Conservation (phyloP, 37 sponge, comb jelly and placozoan species). For the Eunapius fragilis region DNA sequence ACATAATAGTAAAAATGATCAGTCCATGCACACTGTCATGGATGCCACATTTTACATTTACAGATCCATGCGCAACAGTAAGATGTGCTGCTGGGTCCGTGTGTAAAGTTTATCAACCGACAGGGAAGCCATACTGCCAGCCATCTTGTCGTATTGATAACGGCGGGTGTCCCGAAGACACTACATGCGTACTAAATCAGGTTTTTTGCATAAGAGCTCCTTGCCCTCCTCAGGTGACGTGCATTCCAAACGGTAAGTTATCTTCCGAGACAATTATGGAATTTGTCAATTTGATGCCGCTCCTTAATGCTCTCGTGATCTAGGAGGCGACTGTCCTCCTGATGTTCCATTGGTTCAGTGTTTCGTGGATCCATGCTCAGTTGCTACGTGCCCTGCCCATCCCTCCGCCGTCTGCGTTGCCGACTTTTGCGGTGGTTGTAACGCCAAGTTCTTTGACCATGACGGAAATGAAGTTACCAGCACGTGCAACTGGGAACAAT, state of each 20-base stretch:
- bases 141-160: constrained; percentile 31
- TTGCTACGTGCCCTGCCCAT: background rate
- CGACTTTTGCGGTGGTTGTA: background rate
- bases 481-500: too few species aligned
- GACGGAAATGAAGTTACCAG: too few species aligned
- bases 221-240: constrained; percentile 19
- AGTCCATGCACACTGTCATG: background rate
- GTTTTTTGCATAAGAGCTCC: constrained; percentile 6
- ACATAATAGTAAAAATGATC: background rate
- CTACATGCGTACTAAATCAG: background rate
- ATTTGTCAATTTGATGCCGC: too few species aligned
- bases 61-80: background rate
- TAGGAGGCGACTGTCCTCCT: background rate
- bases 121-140: constrained; percentile 15
- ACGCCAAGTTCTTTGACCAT: background rate
- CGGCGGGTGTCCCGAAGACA: constrained; percentile 19
- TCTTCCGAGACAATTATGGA: background rate
- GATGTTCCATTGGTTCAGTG: background rate
- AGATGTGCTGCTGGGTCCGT: background rate
- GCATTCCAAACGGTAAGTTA: background rate
- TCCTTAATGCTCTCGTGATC: background rate
- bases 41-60: background rate
- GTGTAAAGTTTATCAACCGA: background rate
- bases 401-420: background rate
- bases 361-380: background rate